Conservation (phyloP, 2,888 invertebrate species). For the Halictus ligatus region DNA sequence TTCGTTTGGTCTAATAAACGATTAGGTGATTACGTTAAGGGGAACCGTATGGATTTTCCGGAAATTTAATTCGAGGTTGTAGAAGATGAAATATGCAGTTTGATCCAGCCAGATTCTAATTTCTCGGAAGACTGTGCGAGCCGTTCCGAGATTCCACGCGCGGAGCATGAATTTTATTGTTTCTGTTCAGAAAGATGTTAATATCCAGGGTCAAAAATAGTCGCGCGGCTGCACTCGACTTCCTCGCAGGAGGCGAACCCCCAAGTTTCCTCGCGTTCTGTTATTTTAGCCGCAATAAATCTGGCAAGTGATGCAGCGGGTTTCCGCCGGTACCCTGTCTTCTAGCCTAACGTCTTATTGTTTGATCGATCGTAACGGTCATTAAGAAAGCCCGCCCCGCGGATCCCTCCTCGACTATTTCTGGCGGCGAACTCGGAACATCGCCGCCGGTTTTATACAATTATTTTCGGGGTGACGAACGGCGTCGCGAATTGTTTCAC, state of each 20-base stretch:
- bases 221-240: constrained; percentile 26
- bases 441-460: neutral
- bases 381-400: constrained; percentile 44
- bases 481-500: constrained; percentile 37
- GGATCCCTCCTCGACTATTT: constrained; percentile 34
- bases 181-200: constrained; percentile 5
- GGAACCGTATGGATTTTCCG: no score
- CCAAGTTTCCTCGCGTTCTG: constrained; percentile 25
- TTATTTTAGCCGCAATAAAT: constrained; percentile 57
- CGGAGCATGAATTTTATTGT: neutral
- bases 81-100: neutral
- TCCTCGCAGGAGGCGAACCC: constrained; percentile 19
- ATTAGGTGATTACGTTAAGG: neutral
- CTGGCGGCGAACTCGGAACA: neutral
- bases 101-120: neutral
- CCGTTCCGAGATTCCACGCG: neutral
- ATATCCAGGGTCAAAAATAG: constrained; percentile 41
- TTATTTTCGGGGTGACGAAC: constrained; percentile 48
- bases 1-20: neutral
- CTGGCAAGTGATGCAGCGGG: constrained; percentile 46
- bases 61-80: neutral
- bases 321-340: constrained; percentile 18
- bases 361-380: constrained; percentile 41
- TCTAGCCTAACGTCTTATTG: constrained; percentile 22
- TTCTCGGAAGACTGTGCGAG: neutral